Evolutionary conservation across 2,113 vertebrate species (phyloP), one percentile per base, ranked within the genome.

Genomic region (Tenebrosternarchus preto): DNA sequence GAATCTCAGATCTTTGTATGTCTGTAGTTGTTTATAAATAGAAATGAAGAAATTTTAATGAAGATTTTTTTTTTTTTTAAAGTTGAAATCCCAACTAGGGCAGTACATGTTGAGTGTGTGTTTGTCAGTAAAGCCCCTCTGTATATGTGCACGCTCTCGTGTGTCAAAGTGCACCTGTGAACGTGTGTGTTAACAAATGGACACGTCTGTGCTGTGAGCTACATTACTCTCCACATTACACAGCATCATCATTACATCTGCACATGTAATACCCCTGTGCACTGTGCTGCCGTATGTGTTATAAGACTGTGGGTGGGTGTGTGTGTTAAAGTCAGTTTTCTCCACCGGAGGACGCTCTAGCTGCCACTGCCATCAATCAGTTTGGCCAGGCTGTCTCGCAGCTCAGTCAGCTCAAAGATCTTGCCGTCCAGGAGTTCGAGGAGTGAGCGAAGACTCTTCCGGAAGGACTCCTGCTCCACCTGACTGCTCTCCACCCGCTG

Each of bases 401-500:
- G 95, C 90, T 98, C 96, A 61, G 94, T 95, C 90, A 99, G 93
- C 94, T 99, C 96, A 84, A 97, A 96, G 92, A 99, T 97, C 93
- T 98, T 99, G 72, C 93, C 90, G 90, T 99, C 96, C 90, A 99
- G 94, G 89, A 98, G 95, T 93, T 98, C 93, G 89, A 99, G 95
- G 90, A 99, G 94, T 39, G 96, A 95, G 92, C 96, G 95, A 89
- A 99, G 94, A 87, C 94, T 98, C 91, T 92, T 95, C 83, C 93
- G 93, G 89, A 98, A 98, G 87, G 91, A 91, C 80, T 98, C 96
- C 82, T 95, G 92, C 88, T 98, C 96, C 79, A 88, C 93, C 89
- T 95, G 96, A 90, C 90, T 95, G 94, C 94, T 95, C 92, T 98
- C 95, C 94, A 98, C 90, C 46, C 94, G 95, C 89, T 95, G 95